phyloP scores from a whole-genome alignment of 2,113 vertebrate species.

The Cygnus atratus region DNA sequence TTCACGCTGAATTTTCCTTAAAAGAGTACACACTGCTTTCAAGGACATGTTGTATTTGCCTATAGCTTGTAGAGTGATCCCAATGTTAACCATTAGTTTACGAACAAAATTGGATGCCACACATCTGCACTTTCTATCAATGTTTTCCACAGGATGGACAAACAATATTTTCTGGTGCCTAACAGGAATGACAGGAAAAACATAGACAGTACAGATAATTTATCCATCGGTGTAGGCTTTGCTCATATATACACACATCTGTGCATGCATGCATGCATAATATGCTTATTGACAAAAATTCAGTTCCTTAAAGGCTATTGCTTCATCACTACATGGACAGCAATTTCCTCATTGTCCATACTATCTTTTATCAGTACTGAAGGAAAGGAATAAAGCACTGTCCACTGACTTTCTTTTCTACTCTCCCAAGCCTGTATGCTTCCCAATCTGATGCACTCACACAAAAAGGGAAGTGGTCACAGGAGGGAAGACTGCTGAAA shows the following conservation, averaged over 20 bases:
- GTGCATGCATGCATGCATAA: not conserved
- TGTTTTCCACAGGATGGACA: not conserved
- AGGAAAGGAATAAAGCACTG: not conserved
- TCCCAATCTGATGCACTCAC: not conserved
- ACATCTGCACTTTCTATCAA: not conserved
- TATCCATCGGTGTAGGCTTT: not conserved
- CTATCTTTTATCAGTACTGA: not conserved
- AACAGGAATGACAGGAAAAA: not conserved
- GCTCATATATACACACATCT: accelerated
- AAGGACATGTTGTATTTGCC: not conserved
- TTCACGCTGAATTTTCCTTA: not conserved
- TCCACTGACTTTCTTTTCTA: not conserved
- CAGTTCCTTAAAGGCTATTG: not conserved
- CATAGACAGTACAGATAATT: not conserved
- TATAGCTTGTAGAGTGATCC: not conserved
- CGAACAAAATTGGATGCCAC: not conserved
- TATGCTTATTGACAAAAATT: not conserved
- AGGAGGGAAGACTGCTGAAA: not conserved
- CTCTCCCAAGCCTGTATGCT: not conserved
- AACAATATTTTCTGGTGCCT: not conserved
- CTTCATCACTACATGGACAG: not conserved
- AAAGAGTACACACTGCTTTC: not conserved
- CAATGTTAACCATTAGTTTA: not conserved
- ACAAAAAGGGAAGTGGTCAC: not conserved
- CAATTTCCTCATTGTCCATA: not conserved